Base-by-base conservation (phyloP, 2,888 invertebrate genomes). In the Leptinotarsa tumamoca region DNA sequence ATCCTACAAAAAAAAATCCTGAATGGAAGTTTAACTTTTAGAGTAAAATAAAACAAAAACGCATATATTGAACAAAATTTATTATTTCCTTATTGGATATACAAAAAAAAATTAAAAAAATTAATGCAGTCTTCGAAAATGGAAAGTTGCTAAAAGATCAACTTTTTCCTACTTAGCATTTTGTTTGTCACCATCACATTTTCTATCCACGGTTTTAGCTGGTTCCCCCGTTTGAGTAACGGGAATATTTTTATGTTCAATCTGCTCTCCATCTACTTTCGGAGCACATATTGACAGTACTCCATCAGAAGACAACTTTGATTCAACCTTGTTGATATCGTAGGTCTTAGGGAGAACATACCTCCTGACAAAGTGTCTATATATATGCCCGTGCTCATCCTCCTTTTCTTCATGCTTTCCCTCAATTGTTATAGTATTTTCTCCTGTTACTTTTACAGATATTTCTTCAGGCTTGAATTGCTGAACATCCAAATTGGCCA, bases 391-490 rank as follows among this genome's bases (percentile, higher is more conserved):
- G 52, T 79, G 79, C 21, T 73, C 73, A 23, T 77, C 79, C 23
- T 73, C 73, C 23, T 79, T 79, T 51, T 79, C 79, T 56, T 77
- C 77, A 50, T 77, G 79, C 66, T 79, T 77, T 1, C 77, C 79
- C 58, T 79, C 79, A 21, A 79, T 72, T 69, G 93, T 90, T 43
- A 96, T 91, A 73, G 90, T 90, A 78, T 93, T 85, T 13, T 94
- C 95, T 4, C 73, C 76, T 0, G 93, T 90, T 86, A 80, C 90
- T 87, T 95, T 95, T 21, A 96, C 95, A 15, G 91, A 90, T 43
- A 96, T 92, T 87, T 96, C 95, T n/a, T 93, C 92, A 0, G 95
- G 95, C 21, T 90, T 89, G 84, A 95, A 95, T 82, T 95, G 94
- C 83, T 93, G 92, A 0, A 95, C 94, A 84, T 95, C 95, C 82